Percentiles rank a stretch among this genome's conserved stretches.
Evolutionary conservation across 2,113 vertebrate genomes (phyloP).

Genomic region (Mustela nigripes): DNA sequence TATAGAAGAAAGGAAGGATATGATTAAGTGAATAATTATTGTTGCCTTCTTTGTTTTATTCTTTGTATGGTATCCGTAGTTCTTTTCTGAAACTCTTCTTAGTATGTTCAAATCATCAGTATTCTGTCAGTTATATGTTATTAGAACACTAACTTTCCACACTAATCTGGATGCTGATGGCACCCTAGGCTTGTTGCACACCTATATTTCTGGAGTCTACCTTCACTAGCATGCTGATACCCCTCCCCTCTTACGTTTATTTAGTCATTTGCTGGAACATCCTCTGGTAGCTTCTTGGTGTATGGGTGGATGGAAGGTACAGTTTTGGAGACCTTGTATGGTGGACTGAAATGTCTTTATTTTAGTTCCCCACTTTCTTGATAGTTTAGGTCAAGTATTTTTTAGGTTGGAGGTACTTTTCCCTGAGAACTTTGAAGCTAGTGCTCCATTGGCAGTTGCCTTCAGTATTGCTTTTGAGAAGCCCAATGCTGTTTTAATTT

Average conservation of each 20-base stretch:
- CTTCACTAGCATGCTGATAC: conserved; percentile 13
- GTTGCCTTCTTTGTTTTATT: conserved; percentile 1
- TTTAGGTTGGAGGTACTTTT: conserved; percentile 53
- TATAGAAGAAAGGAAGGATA: conserved; percentile 25
- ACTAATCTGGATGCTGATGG: conserved; percentile 16
- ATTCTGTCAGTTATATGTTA: conserved; percentile 41
- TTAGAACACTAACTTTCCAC: background rate
- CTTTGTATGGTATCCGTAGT: conserved; percentile 30
- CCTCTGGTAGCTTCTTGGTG: background rate
- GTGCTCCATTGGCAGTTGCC: background rate
- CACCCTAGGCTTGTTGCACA: background rate
- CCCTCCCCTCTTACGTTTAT: background rate
- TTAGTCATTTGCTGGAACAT: conserved; percentile 51
- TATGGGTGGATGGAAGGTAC: background rate
- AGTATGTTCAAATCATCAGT: background rate
- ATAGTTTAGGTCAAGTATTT: background rate
- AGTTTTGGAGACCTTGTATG: conserved; percentile 35
- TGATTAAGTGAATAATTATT: conserved; percentile 33
- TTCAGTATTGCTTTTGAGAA: conserved; percentile 54
- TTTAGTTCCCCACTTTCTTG: background rate
- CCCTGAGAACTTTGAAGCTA: conserved; percentile 51
- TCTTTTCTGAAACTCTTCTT: conserved; percentile 54
- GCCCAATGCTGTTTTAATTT: conserved; percentile 21
- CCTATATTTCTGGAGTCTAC: background rate
- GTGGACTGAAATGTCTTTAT: conserved; percentile 7